phyloP scores from a whole-genome alignment of 2,797 vertebrate species.

The Lepilemur septentrionalis region DNA sequence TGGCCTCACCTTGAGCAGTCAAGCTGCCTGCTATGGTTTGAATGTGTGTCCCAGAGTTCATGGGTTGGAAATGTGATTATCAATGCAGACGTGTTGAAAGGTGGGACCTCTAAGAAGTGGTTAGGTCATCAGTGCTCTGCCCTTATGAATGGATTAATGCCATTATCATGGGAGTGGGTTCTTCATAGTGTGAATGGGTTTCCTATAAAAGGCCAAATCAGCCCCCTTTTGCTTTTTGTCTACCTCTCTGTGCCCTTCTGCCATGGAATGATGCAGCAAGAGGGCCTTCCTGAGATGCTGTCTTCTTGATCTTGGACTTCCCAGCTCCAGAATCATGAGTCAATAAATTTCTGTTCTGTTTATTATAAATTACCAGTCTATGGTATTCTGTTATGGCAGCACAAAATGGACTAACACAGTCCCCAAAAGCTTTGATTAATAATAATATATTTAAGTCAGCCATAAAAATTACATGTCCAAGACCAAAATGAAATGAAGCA shows the following conservation, averaged over 20 bases:
- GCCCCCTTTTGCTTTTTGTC: too few species aligned
- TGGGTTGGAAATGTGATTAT: neutral
- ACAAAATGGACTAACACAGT: too few species aligned
- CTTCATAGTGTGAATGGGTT: too few species aligned
- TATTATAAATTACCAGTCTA: too few species aligned
- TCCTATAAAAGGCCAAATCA: too few species aligned
- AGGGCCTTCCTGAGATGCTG: too few species aligned
- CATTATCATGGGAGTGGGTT: neutral
- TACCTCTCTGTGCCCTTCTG: too few species aligned
- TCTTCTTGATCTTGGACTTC: neutral
- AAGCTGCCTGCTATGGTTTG: neutral
- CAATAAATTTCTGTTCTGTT: neutral
- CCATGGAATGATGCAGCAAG: too few species aligned
- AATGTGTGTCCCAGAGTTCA: too few species aligned
- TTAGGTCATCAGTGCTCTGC: neutral
- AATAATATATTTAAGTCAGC: neutral
- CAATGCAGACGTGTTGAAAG: neutral
- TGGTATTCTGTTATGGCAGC: too few species aligned
- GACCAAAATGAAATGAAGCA: neutral
- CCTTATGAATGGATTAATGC: neutral
- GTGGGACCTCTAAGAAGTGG: neutral
- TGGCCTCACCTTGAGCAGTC: neutral
- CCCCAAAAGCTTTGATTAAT: neutral
- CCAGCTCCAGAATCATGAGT: neutral
- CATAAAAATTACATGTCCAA: neutral